These are phyloP conservation scores for Sander vitreus DNA, from an alignment of 2,113 vertebrate species.

Conservation along the genomic window DNA sequence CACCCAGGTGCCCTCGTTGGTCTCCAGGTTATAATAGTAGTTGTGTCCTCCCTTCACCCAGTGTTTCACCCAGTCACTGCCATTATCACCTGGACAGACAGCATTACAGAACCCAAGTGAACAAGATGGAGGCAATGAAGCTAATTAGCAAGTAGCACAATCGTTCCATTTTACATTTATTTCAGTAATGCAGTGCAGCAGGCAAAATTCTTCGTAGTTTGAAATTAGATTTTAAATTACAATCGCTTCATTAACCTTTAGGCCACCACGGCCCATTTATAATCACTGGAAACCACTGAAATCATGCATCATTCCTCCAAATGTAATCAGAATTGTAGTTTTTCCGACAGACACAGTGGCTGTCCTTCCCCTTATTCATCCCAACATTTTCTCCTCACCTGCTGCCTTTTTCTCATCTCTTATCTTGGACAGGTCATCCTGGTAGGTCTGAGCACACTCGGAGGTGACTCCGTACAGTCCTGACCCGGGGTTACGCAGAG, in stretches of 20 bases:
- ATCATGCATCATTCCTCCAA: background rate
- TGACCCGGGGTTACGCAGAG: conserved; percentile 88
- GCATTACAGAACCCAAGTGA: background rate
- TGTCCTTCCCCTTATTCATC: background rate
- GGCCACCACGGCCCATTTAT: no score
- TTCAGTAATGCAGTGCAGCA: background rate
- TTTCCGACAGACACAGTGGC: background rate
- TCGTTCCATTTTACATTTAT: background rate
- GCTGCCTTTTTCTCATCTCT: conserved; percentile 85
- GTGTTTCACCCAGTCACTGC: conserved; percentile 92
- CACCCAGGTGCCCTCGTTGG: conserved; percentile 91
- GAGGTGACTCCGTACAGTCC: conserved; percentile 94
- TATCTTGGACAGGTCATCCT: conserved; percentile 87
- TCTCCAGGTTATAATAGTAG: conserved; percentile 92
- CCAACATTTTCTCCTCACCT: conserved; percentile 80
- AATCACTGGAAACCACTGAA: background rate
- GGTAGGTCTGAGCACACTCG: conserved; percentile 92
- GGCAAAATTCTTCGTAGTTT: no score
- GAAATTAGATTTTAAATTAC: no score
- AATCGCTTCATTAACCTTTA: no score
- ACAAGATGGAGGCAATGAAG: background rate
- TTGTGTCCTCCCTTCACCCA: conserved; percentile 98
- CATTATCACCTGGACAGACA: conserved; percentile 85
- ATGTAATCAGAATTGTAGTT: no score
- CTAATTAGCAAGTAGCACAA: background rate